Evolutionary conservation across 2,113 vertebrate genomes (phyloP).

Genomic region (Myocastor coypus): DNA sequence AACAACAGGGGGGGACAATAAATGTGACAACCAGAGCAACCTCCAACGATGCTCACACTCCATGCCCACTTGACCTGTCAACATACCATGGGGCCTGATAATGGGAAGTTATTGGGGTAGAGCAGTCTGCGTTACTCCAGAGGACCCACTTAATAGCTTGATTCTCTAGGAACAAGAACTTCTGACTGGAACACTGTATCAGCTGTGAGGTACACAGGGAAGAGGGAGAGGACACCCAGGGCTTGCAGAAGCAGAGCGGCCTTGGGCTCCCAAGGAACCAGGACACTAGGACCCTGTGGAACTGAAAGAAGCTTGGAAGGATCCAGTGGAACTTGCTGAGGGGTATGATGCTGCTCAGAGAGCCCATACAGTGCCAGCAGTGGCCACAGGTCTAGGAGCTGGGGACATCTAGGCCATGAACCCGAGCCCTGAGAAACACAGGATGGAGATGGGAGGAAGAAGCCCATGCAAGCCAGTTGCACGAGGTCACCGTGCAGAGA

Average conservation of each 20-base stretch:
- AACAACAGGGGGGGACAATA: not conserved
- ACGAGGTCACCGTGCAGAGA: too few species aligned
- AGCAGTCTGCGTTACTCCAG: not conserved
- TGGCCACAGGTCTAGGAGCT: too few species aligned
- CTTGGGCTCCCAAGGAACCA: not conserved
- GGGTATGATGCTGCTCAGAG: too few species aligned
- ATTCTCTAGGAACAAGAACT: not conserved
- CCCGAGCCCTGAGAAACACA: not conserved
- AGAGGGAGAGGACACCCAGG: not conserved
- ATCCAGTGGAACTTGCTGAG: too few species aligned
- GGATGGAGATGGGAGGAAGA: not conserved
- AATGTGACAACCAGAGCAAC: not conserved
- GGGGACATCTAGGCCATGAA: not conserved
- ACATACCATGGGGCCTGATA: not conserved
- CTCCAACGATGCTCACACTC: not conserved
- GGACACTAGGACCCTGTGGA: not conserved
- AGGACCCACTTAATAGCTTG: not conserved
- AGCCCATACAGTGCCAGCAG: too few species aligned
- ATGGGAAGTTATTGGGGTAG: not conserved
- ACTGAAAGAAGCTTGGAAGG: too few species aligned
- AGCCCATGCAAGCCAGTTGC: too few species aligned
- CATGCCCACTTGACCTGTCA: not conserved
- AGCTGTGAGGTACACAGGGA: not conserved
- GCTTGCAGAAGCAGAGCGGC: not conserved
- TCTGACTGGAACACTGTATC: not conserved